These are phyloP conservation scores for Calameuta idolon DNA, from an alignment of 2,888 invertebrate genomes.

Conservation along the genomic window DNA sequence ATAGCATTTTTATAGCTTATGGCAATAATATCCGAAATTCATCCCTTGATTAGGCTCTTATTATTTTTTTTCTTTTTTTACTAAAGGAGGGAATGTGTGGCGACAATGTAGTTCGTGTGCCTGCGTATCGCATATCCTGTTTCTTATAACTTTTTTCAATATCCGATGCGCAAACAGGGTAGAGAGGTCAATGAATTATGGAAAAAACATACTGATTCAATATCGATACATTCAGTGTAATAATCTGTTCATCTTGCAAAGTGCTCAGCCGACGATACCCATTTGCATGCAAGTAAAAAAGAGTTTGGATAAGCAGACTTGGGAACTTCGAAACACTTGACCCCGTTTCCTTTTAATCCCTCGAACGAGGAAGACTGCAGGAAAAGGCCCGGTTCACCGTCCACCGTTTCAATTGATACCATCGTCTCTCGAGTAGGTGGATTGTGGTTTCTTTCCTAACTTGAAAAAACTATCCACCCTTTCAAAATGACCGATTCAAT, in stretches of 20 bases:
- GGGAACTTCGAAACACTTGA: background rate
- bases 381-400: background rate
- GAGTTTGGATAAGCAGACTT: background rate
- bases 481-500: conserved; percentile 41
- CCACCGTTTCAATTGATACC: background rate
- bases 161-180: background rate
- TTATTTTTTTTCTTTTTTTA: background rate
- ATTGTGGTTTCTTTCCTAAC: background rate
- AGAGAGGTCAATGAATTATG: background rate
- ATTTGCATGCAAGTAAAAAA: background rate
- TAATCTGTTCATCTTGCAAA: background rate
- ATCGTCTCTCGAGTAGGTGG: background rate
- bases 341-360: background rate
- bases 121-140: background rate
- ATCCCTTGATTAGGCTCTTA: background rate
- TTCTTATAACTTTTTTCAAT: background rate
- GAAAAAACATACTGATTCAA: background rate
- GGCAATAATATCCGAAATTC: background rate
- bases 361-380: background rate
- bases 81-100: background rate
- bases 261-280: background rate
- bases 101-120: background rate
- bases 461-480: conserved; percentile 1
- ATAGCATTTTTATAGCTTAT: background rate
- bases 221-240: background rate